Evolutionary conservation across 2,797 vertebrate species (phyloP).

Genomic region (Petrocephalus schoutedeni): DNA sequence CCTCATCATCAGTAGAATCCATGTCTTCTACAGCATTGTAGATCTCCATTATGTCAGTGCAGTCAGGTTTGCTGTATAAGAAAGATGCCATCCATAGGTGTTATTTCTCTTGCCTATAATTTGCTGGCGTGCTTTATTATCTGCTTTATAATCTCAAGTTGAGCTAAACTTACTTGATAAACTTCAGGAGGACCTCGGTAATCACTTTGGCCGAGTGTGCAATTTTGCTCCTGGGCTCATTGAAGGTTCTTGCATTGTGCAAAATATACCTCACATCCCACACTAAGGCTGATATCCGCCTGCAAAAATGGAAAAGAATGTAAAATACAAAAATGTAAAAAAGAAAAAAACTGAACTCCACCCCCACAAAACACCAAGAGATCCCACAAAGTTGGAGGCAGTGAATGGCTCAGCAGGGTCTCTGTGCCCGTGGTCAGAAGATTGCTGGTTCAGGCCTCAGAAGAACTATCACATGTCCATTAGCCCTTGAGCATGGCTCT

Average conservation of each 20-base stretch:
- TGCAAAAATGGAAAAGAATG: slow-evolving; percentile 40
- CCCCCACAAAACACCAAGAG: no score
- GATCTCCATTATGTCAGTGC: slow-evolving; percentile 82
- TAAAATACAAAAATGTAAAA: neutral
- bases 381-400: neutral
- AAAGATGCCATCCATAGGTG: slow-evolving; percentile 19
- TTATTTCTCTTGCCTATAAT: neutral
- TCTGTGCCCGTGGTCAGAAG: neutral
- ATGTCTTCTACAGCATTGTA: slow-evolving; percentile 80
- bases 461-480: neutral
- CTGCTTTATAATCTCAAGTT: neutral
- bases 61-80: slow-evolving; percentile 72
- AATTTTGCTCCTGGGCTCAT: slow-evolving; percentile 90
- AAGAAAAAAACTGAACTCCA: neutral
- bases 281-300: slow-evolving; percentile 85
- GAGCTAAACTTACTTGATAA: slow-evolving; percentile 75
- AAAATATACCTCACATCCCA: slow-evolving; percentile 94
- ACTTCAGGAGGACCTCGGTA: slow-evolving; percentile 83
- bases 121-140: neutral
- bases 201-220: slow-evolving; percentile 88
- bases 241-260: slow-evolving; percentile 90
- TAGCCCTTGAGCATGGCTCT: neutral
- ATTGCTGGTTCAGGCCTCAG: neutral
- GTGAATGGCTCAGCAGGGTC: neutral
- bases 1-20: slow-evolving; percentile 76